These are phyloP conservation scores for Agriotes lineatus DNA, from an alignment of 2,888 invertebrate species.

Conservation along the genomic window DNA sequence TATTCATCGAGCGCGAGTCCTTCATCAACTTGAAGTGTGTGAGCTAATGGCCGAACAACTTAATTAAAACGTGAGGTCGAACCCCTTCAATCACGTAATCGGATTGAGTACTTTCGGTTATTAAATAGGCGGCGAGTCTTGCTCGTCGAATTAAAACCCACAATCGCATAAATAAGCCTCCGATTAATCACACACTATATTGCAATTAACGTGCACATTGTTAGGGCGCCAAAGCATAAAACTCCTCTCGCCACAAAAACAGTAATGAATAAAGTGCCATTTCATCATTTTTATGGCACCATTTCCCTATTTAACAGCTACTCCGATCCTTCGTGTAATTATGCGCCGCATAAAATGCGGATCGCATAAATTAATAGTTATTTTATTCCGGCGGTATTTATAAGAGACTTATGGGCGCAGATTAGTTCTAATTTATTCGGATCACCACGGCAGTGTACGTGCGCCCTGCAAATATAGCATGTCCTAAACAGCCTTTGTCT, in stretches of 20 bases:
- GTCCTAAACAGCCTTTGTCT: conserved; percentile 58
- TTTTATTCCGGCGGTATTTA: conserved; percentile 55
- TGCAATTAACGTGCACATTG: conserved; percentile 36
- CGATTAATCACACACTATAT: conserved; percentile 22
- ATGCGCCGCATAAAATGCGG: conserved; percentile 56
- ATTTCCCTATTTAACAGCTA: conserved; percentile 50
- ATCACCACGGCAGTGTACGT: conserved; percentile 54
- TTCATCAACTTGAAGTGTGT: conserved; percentile 15
- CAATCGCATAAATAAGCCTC: conserved; percentile 8
- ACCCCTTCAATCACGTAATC: conserved; percentile 23
- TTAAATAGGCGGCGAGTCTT: conserved; percentile 1
- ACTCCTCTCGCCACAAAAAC: conserved; percentile 33
- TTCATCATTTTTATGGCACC: conserved; percentile 55
- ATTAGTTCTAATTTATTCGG: conserved; percentile 60
- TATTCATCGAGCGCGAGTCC: conserved; percentile 11
- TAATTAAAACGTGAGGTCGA: conserved; percentile 20
- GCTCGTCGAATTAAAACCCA: conserved; percentile 11
- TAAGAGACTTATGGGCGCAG: conserved; percentile 56
- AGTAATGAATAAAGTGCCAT: conserved; percentile 54
- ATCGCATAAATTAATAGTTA: conserved; percentile 59
- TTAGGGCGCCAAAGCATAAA: conserved; percentile 37
- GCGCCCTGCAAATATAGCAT: conserved; percentile 60
- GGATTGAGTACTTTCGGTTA: conserved; percentile 10
- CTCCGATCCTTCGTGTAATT: conserved; percentile 55
- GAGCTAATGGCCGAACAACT: conserved; percentile 22